A percentile compares a stretch with the other conserved stretches of the same genome.
phyloP scores from a whole-genome alignment of 2,113 vertebrate genomes.

The Brachyistius frenatus region DNA sequence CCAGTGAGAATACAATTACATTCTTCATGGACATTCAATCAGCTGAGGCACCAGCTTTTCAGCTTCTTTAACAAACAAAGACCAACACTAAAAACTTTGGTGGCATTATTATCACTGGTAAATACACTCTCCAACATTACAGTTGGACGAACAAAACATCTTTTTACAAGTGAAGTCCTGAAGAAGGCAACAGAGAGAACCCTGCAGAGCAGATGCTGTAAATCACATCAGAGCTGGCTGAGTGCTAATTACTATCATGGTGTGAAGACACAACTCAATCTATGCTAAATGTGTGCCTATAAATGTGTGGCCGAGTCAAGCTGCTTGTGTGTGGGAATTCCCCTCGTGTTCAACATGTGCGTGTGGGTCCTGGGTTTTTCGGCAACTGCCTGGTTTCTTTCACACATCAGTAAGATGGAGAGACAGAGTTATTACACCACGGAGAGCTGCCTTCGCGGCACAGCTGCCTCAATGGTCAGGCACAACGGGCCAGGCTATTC shows the following conservation, averaged over 20 bases:
- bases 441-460: conserved; percentile 65
- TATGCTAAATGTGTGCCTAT: conserved; percentile 65
- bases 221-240: conserved; percentile 61
- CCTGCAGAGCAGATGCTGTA: conserved; percentile 44
- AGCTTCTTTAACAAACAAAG: no score
- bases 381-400: conserved; percentile 69
- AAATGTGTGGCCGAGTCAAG: conserved; percentile 48
- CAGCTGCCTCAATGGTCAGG: conserved; percentile 73
- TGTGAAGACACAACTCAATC: conserved; percentile 77
- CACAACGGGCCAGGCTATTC: conserved; percentile 70
- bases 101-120: neutral
- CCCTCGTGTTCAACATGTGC: conserved; percentile 76
- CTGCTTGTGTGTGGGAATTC: conserved; percentile 69
- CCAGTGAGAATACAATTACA: no score
- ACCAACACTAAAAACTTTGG: no score
- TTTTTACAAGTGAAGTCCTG: conserved; percentile 9
- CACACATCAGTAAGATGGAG: conserved; percentile 78
- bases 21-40: no score
- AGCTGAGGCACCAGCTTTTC: no score
- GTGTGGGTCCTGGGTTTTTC: conserved; percentile 71
- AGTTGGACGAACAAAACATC: neutral
- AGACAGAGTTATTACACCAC: conserved; percentile 77
- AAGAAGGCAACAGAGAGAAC: conserved; percentile 3
- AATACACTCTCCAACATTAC: neutral
- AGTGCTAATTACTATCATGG: conserved; percentile 78